A percentile compares a stretch with the other conserved stretches of the same genome.
Conservation (phyloP, 2,113 vertebrate genomes). For the Ursus arctos region DNA sequence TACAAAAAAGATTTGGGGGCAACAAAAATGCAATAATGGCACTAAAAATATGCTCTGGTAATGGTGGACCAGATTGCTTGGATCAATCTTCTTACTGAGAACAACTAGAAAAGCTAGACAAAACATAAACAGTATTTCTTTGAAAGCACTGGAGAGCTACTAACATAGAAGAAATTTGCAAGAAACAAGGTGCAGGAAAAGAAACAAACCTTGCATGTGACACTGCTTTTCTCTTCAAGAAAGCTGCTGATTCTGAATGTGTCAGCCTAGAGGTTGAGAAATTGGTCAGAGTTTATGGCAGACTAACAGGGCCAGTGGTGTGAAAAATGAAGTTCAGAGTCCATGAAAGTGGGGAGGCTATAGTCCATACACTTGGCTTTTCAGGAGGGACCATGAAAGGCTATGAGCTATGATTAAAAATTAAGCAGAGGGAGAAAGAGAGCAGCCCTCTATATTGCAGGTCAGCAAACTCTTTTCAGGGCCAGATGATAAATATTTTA, state of each 20-base stretch:
- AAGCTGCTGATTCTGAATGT: constrained; percentile 33
- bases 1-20: not conserved
- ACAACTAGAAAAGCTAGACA: constrained; percentile 24
- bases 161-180: not conserved
- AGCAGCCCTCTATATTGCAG: not conserved
- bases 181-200: not conserved
- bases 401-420: not conserved
- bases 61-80: not conserved
- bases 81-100: not conserved
- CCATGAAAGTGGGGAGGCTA: not conserved
- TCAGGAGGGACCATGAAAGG: not conserved
- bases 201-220: not conserved
- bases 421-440: not conserved
- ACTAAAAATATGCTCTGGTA: not conserved
- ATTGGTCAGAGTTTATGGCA: not conserved
- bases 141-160: not conserved
- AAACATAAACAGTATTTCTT: not conserved
- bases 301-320: not conserved
- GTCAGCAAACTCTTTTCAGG: not conserved
- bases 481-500: constrained; percentile 5
- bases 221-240: not conserved
- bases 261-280: not conserved
- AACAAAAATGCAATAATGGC: not conserved
- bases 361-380: not conserved
- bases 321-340: constrained; percentile 30